These are phyloP conservation scores for Acromyrmex heyeri DNA, from an alignment of 1,140 invertebrate species.

Conservation along the genomic window DNA sequence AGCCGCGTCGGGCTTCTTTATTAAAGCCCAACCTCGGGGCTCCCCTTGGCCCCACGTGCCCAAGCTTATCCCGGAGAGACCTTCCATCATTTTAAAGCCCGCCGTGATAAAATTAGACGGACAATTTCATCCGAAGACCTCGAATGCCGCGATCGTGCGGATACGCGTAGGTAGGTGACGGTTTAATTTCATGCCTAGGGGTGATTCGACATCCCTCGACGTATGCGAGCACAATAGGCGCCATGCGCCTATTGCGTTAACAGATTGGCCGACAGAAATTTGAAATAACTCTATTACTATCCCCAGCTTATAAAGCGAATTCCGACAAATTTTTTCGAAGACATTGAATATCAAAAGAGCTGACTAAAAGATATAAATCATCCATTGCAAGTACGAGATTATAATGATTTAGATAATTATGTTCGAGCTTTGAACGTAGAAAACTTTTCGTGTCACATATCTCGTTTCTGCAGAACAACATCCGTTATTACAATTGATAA, in stretches of 20 bases:
- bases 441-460: not conserved
- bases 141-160: conserved; percentile 63
- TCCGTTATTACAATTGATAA: conserved; percentile 32
- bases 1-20: conserved; percentile 65
- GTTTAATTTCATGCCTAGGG: conserved; percentile 78
- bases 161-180: conserved; percentile 68
- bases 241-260: conserved; percentile 62
- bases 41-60: conserved; percentile 60
- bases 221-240: conserved; percentile 47
- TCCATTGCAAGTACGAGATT: not conserved
- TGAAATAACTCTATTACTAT: conserved; percentile 65
- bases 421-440: not conserved
- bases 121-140: conserved; percentile 81
- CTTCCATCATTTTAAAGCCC: conserved; percentile 84
- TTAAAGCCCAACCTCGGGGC: conserved; percentile 67
- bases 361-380: not conserved
- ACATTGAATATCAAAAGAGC: not conserved
- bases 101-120: conserved; percentile 82
- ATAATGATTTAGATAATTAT: not conserved
- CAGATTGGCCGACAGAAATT: conserved; percentile 64
- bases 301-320: not conserved
- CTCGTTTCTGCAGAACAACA: not conserved
- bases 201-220: conserved; percentile 65
- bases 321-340: conserved; percentile 32
- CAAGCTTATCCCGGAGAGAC: conserved; percentile 80